phyloP scores from a whole-genome alignment of 1,140 invertebrate species.

The Drosophila ficusphila region DNA sequence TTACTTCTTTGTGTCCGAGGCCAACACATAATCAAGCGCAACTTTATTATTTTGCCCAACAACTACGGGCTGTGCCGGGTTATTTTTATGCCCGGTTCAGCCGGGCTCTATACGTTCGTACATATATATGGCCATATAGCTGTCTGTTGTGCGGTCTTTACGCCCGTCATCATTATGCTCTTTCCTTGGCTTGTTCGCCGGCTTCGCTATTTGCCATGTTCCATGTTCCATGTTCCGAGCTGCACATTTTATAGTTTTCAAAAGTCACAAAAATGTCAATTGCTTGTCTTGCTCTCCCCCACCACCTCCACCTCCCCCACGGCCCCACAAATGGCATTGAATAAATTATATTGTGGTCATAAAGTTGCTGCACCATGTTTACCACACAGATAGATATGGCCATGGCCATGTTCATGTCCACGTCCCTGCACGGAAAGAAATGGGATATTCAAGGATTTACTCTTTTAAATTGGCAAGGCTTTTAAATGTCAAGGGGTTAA shows the following conservation, averaged over 20 bases:
- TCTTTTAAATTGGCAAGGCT: not conserved
- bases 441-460: not conserved
- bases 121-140: slow-evolving; percentile 18
- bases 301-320: not conserved
- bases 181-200: slow-evolving; percentile 39
- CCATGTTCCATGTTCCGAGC: slow-evolving; percentile 33
- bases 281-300: slow-evolving; percentile 54
- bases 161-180: slow-evolving; percentile 66
- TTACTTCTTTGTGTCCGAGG: slow-evolving; percentile 57
- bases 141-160: slow-evolving; percentile 61
- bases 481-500: no score
- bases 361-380: slow-evolving; percentile 74
- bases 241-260: slow-evolving; percentile 83
- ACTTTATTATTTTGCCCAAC: slow-evolving; percentile 77
- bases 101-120: not conserved
- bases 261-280: slow-evolving; percentile 83
- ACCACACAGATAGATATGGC: slow-evolving; percentile 52
- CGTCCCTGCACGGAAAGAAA: slow-evolving; percentile 22
- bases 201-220: slow-evolving; percentile 12
- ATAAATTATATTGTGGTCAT: slow-evolving; percentile 81
- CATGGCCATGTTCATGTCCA: slow-evolving; percentile 34
- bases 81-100: slow-evolving; percentile 24
- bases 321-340: slow-evolving; percentile 67
- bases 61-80: slow-evolving; percentile 14
- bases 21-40: slow-evolving; percentile 73